A percentile compares a stretch with the other conserved stretches of the same genome.
phyloP scores from a whole-genome alignment of 2,797 vertebrate species.

The Phrynocephalus vlangalii region DNA sequence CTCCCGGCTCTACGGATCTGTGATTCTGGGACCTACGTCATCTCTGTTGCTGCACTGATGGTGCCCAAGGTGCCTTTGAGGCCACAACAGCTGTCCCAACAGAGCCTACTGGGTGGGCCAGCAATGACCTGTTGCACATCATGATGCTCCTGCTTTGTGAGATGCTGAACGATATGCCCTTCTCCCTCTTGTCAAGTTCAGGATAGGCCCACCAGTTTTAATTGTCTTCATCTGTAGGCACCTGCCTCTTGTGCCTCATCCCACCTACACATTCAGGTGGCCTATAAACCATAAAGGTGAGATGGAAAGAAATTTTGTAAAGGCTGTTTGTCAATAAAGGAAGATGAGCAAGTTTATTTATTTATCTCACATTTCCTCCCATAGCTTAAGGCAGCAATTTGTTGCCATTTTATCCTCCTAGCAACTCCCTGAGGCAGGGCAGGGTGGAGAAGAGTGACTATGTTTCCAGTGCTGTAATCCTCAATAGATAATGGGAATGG shows the following conservation, averaged over 20 bases:
- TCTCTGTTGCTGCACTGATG: neutral
- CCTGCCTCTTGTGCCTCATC: neutral
- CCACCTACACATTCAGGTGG: no score
- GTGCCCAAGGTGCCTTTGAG: neutral
- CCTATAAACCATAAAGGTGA: neutral
- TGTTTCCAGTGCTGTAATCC: constrained; percentile 12
- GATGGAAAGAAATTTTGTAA: constrained; percentile 24
- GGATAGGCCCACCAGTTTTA: constrained; percentile 10
- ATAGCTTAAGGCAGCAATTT: neutral
- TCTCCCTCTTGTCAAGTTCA: neutral
- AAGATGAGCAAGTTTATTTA: neutral
- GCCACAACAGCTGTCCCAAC: neutral
- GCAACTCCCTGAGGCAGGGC: neutral
- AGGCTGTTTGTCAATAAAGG: constrained; percentile 44
- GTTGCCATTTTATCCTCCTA: neutral
- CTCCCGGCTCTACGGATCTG: no score
- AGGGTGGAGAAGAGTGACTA: neutral
- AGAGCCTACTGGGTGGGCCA: neutral
- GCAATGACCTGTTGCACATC: neutral
- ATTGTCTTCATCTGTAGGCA: constrained; percentile 8
- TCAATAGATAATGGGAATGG: neutral
- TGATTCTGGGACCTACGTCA: neutral
- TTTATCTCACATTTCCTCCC: neutral
- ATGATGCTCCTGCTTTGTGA: neutral
- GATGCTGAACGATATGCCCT: neutral